Evolutionary conservation across 2,113 vertebrate genomes (phyloP).

Genomic region (Archilochus colubris): DNA sequence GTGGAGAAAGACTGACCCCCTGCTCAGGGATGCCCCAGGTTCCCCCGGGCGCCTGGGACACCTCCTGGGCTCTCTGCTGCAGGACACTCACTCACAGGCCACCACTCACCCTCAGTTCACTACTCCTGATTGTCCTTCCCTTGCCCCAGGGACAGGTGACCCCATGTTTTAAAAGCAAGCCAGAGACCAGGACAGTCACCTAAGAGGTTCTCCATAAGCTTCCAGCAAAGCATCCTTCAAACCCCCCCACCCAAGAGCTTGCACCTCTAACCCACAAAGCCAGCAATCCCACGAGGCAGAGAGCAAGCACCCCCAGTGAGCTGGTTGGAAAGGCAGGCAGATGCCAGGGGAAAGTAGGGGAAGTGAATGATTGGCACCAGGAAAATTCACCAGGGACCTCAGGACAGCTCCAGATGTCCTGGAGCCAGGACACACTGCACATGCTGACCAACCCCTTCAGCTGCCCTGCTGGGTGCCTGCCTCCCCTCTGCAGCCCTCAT

Average conservation of each 20-base stretch:
- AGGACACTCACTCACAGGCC: neutral
- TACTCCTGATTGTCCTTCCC: neutral
- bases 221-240: neutral
- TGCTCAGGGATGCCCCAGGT: neutral
- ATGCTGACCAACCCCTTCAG: neutral
- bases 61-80: neutral
- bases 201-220: neutral
- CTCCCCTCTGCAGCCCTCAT: neutral
- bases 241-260: neutral
- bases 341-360: neutral
- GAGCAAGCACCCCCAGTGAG: neutral
- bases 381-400: neutral
- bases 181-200: neutral
- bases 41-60: neutral
- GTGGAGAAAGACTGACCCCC: neutral
- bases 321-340: neutral
- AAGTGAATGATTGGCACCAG: rapidly evolving
- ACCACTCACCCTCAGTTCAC: neutral
- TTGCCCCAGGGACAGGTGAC: neutral
- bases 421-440: rapidly evolving
- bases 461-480: rapidly evolving
- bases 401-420: neutral
- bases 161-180: neutral
- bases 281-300: neutral
- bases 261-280: neutral